These are phyloP conservation scores for Melanotaenia parkinsoni DNA, from an alignment of 2,797 vertebrate genomes.

Conservation along the genomic window DNA sequence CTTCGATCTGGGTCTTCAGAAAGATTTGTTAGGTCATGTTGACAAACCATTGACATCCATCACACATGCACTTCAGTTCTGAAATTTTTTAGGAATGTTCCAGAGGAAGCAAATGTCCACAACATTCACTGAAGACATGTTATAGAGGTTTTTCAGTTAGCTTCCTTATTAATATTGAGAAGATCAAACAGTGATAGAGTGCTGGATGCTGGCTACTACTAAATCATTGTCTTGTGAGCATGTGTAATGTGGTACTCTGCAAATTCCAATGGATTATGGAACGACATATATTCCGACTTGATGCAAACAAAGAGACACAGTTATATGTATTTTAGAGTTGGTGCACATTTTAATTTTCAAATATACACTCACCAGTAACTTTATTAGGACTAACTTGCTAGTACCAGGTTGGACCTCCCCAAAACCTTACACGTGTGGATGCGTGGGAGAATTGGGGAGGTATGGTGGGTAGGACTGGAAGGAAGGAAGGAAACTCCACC, in stretches of 20 bases:
- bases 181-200: not conserved
- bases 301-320: not conserved
- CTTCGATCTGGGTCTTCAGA: not conserved
- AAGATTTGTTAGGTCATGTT: not conserved
- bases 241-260: not conserved
- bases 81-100: not conserved
- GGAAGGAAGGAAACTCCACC: too few species aligned
- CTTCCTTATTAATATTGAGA: not conserved
- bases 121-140: too few species aligned
- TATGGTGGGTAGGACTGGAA: too few species aligned
- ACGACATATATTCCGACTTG: not conserved
- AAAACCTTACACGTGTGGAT: too few species aligned
- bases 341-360: not conserved
- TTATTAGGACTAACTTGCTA: not conserved
- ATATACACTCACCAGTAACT: not conserved
- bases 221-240: not conserved
- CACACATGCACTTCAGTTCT: not conserved
- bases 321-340: not conserved
- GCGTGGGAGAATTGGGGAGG: too few species aligned
- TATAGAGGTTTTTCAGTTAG: too few species aligned
- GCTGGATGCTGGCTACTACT: not conserved
- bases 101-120: not conserved
- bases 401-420: not conserved
- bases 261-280: not conserved
- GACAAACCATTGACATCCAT: not conserved